Evolutionary conservation across 1,140 invertebrate genomes (phyloP).

Genomic region (Parasteatoda tepidariorum): DNA sequence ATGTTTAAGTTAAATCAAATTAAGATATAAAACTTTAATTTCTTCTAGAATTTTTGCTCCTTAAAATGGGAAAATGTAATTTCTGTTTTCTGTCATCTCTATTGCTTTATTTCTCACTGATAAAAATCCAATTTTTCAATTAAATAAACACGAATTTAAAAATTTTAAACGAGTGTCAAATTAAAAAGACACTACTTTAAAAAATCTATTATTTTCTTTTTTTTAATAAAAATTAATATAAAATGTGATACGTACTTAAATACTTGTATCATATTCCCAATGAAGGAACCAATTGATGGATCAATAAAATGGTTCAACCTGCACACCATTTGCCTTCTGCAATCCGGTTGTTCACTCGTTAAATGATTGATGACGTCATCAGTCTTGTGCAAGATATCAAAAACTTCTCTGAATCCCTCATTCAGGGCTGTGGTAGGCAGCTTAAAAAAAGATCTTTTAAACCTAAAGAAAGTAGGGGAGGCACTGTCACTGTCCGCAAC

Average conservation of each 20-base stretch:
- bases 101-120: no score
- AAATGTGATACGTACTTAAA: constrained; percentile 41
- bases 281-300: constrained; percentile 20
- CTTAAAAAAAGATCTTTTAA: constrained; percentile 9
- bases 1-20: no score
- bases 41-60: no score
- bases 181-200: no score
- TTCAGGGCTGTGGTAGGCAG: constrained; percentile 23
- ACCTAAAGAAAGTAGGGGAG: neutral
- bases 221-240: no score
- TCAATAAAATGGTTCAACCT: constrained; percentile 28
- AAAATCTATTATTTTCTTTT: no score
- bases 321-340: constrained; percentile 43
- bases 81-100: no score
- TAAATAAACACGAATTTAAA: no score
- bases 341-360: constrained; percentile 34
- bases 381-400: constrained; percentile 19
- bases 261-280: constrained; percentile 30
- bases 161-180: no score
- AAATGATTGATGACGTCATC: constrained; percentile 40
- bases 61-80: no score
- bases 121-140: no score
- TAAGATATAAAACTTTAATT: no score
- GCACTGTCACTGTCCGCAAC: neutral
- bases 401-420: constrained; percentile 37